Evolutionary conservation across 2,113 vertebrate genomes (phyloP), one percentile per base, ranked within the genome.

Genomic region (Noctilio leporinus): DNA sequence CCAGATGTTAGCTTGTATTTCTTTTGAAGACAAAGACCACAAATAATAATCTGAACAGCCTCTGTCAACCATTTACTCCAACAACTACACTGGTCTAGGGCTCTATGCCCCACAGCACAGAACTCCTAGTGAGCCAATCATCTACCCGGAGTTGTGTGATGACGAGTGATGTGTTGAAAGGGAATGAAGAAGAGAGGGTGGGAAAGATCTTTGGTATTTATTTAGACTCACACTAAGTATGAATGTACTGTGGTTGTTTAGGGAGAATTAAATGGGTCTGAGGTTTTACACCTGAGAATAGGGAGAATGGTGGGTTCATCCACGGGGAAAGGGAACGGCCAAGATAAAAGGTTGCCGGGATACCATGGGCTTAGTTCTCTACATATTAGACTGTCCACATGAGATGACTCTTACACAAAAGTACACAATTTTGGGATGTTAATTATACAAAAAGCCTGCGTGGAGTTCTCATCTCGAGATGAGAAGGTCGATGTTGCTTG

Each of bases 21-120:
- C 22, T 62, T 91, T 82, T 55, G 35, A 85, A 83, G 80, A 47
- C 28, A 64, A 86, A 93, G 16, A 30, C 0, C 3, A 30, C 11
- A 65, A 40, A 49, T 64, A 11, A 62, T n/a, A 65, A 92, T 28
- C 22, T 33, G 1, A 22, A 28, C 4, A 26, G 9, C 3, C 20
- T 65, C 16, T 35, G 8, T 70, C 9, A 33, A 10, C 1, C 19
- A 64, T 49, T 38, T 40, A 35, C 2, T 77, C 73, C 43, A 57
- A 15, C 40, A 26, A 67, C 0, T 24, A 26, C 10, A 10, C 20
- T 40, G 33, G 15, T 55, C 20, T 9, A 40, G 12, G n/a, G 1
- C 5, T 5, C 19, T 51, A 0, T 35, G 2, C 11, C 10, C 4
- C 4, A 55, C 40, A 30, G 20, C 33, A 30, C 20, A 10, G 19